phyloP scores from a whole-genome alignment of 1,140 invertebrate species.

The Cydia amplana region DNA sequence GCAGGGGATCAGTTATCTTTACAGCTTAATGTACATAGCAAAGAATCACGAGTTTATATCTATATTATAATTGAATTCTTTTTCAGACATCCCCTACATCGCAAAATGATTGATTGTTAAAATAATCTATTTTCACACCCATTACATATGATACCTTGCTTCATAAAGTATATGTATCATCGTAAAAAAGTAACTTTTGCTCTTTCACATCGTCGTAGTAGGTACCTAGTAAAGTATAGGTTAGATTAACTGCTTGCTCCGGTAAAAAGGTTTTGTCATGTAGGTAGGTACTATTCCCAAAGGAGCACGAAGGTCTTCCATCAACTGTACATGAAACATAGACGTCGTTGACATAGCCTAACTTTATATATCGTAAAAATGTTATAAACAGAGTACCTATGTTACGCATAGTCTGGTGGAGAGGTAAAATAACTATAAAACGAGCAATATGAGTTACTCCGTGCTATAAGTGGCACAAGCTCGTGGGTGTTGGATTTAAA shows the following conservation, averaged over 20 bases:
- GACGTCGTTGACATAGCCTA: not conserved
- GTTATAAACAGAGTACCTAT: not conserved
- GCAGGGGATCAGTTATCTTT: too few relatives aligned
- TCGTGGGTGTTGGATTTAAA: too few relatives aligned
- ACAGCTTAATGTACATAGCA: not conserved
- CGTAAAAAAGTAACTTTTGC: not conserved
- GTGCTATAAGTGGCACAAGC: too few relatives aligned
- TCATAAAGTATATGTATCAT: not conserved
- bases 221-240: not conserved
- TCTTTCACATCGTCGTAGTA: not conserved
- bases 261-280: slow-evolving; percentile 23
- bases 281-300: not conserved
- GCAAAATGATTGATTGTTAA: not conserved
- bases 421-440: not conserved
- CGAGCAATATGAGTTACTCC: not conserved
- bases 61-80: not conserved
- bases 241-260: not conserved
- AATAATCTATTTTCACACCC: not conserved
- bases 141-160: not conserved
- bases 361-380: not conserved
- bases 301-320: not conserved
- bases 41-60: not conserved
- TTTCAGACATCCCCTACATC: not conserved
- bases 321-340: slow-evolving; percentile 12
- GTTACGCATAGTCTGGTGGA: not conserved